Percentiles rank a stretch among this genome's conserved stretches.
phyloP scores from a whole-genome alignment of 2,797 vertebrate species.

The Gymnodraco acuticeps region DNA sequence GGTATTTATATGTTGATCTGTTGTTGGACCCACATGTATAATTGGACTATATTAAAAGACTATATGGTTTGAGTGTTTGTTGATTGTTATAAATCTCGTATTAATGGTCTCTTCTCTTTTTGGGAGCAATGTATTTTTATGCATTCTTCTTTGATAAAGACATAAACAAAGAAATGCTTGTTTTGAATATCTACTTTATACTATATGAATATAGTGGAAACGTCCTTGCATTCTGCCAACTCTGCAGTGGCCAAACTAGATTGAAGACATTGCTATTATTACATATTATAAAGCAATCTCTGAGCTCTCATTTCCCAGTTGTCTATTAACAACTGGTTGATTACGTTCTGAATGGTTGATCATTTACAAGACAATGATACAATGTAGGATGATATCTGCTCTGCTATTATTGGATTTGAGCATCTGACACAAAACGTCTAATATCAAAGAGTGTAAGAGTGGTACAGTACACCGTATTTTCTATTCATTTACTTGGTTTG shows the following conservation, averaged over 20 bases:
- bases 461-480: background rate
- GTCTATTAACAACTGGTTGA: slow-evolving; percentile 40
- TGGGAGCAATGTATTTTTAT: too few relatives aligned
- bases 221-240: background rate
- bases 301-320: slow-evolving; percentile 28
- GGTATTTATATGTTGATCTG: too few relatives aligned
- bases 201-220: background rate
- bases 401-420: background rate
- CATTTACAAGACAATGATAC: slow-evolving; percentile 22
- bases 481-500: background rate
- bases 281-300: slow-evolving; percentile 28
- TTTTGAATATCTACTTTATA: too few relatives aligned
- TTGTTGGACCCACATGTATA: too few relatives aligned
- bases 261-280: background rate
- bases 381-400: background rate
- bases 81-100: too few relatives aligned
- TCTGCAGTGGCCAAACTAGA: slow-evolving; percentile 21
- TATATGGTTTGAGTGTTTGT: too few relatives aligned
- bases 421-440: background rate
- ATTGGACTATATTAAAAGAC: too few relatives aligned
- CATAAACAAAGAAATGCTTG: too few relatives aligned
- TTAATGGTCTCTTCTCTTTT: too few relatives aligned
- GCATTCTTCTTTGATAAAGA: too few relatives aligned
- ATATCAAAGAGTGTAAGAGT: background rate
- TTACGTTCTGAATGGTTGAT: slow-evolving; percentile 49